Base-by-base conservation (phyloP, 2,888 invertebrate genomes). In the Tinea semifulvella region DNA sequence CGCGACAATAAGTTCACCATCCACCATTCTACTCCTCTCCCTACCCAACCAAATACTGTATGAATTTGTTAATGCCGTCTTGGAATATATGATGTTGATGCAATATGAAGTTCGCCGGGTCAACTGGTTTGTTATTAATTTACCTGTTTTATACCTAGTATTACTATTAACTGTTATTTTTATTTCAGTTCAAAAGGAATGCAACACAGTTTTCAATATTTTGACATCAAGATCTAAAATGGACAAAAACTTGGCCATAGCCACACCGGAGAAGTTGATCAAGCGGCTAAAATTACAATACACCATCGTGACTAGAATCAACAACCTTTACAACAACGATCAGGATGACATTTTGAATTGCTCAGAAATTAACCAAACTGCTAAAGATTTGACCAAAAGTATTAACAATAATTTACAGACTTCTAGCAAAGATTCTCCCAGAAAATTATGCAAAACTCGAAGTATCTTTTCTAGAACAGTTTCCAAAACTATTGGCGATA, bases 251-350 rank as follows among this genome's bases (percentile, higher is more conserved):
- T 43, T 47, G 1, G 62, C 61, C 45, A 53, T 57, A 2, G 62
- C 63, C 1, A 52, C 64, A 0, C 43, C 65, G 8, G 65, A 65
- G 2, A 67, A 73, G 53, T 58, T 80, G 0, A 26, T 64, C 8
- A 76, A 77, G 47, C 60, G 80, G 1, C 47, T 79, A 1, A 76
- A 74, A 54, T 63, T 80, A 1, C 53, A 79, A 0, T 76, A 70
- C 50, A 76, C 76, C 0, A 48, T 79, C 40, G 58, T 77, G 1
- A 65, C 56, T 13, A 63, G 63, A 58, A 74, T 79, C 7, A 65
- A 71, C 42, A 44, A 50, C 2, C 28, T 79, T 19, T 55, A 65
- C 44, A 76, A 76, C 0, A 66, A 64, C n/a, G 62, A 60, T 19
- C 70, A 75, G 2, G 68, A 74, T 1, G 58, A 67, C 2, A 53